These are phyloP conservation scores for Spodoptera littoralis DNA, from an alignment of 2,888 invertebrate species.

Conservation along the genomic window DNA sequence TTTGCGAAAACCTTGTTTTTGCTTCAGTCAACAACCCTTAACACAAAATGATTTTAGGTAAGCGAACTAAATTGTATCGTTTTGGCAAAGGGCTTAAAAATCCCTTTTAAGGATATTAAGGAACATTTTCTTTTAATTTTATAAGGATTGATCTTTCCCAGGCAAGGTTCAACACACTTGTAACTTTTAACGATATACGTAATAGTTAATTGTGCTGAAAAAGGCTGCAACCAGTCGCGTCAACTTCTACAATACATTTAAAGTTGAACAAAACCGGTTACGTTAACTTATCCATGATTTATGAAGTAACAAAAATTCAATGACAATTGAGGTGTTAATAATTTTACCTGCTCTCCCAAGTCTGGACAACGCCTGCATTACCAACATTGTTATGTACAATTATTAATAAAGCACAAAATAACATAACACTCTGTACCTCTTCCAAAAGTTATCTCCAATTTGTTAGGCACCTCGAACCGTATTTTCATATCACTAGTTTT, in stretches of 20 bases:
- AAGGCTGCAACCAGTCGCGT: constrained; percentile 42
- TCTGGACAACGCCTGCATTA: constrained; percentile 52
- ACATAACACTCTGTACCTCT: constrained; percentile 73
- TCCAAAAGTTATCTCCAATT: constrained; percentile 86
- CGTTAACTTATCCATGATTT: constrained; percentile 22
- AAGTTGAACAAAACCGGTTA: constrained; percentile 41
- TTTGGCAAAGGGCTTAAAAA: constrained; percentile 31
- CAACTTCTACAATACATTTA: constrained; percentile 13
- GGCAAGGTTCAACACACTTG: constrained; percentile 20
- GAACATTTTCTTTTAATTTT: constrained; percentile 22
- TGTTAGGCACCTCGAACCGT: constrained; percentile 86
- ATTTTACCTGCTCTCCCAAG: constrained; percentile 51
- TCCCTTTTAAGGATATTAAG: constrained; percentile 14
- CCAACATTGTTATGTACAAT: constrained; percentile 43
- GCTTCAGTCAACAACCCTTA: constrained; percentile 49
- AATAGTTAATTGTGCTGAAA: constrained; percentile 29
- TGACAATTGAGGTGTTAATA: constrained; percentile 21
- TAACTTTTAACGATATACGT: constrained; percentile 18
- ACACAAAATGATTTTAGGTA: constrained; percentile 31
- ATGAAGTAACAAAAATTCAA: constrained; percentile 22
- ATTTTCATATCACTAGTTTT: constrained; percentile 83
- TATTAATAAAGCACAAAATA: constrained; percentile 56
- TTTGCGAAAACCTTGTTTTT: constrained; percentile 49
- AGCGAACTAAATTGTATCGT: constrained; percentile 29
- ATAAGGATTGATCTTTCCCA: constrained; percentile 28